These are phyloP conservation scores for Brenthis ino DNA, from an alignment of 2,888 invertebrate genomes.

Conservation along the genomic window DNA sequence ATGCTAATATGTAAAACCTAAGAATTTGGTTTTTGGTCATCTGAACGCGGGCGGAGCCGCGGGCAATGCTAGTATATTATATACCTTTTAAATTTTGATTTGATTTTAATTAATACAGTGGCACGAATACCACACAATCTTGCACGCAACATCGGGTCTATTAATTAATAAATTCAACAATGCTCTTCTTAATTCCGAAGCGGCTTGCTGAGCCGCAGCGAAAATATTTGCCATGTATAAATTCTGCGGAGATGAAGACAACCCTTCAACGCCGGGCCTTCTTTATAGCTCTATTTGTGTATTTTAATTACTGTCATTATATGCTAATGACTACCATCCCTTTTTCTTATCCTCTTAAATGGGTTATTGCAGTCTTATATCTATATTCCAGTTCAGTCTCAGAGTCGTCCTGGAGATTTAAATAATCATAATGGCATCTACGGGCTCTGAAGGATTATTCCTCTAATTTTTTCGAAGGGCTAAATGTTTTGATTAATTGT, in stretches of 20 bases:
- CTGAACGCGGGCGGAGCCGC: too few relatives aligned
- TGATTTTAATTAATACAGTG: neutral
- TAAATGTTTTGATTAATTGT: slow-evolving; percentile 77
- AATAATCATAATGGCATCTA: slow-evolving; percentile 71
- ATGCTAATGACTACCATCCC: slow-evolving; percentile 83
- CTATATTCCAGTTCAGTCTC: slow-evolving; percentile 67
- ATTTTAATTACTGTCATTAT: slow-evolving; percentile 88
- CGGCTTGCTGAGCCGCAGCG: slow-evolving; percentile 66
- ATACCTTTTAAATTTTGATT: too few relatives aligned
- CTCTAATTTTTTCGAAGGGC: slow-evolving; percentile 61
- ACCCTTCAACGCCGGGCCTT: slow-evolving; percentile 78
- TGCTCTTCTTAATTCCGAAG: slow-evolving; percentile 71
- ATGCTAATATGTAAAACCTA: too few relatives aligned
- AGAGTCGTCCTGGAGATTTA: slow-evolving; percentile 74
- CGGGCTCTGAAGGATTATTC: slow-evolving; percentile 60
- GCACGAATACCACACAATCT: slow-evolving; percentile 47
- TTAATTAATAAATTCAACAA: slow-evolving; percentile 82
- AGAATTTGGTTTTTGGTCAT: too few relatives aligned
- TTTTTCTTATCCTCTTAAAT: slow-evolving; percentile 83
- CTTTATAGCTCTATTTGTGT: slow-evolving; percentile 87
- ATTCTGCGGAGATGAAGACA: slow-evolving; percentile 80
- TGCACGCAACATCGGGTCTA: slow-evolving; percentile 69
- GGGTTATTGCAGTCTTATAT: slow-evolving; percentile 80
- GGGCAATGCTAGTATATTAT: too few relatives aligned
- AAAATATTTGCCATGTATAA: slow-evolving; percentile 82